Conservation (phyloP, 1,140 invertebrate species). For the Triops longicaudatus region DNA sequence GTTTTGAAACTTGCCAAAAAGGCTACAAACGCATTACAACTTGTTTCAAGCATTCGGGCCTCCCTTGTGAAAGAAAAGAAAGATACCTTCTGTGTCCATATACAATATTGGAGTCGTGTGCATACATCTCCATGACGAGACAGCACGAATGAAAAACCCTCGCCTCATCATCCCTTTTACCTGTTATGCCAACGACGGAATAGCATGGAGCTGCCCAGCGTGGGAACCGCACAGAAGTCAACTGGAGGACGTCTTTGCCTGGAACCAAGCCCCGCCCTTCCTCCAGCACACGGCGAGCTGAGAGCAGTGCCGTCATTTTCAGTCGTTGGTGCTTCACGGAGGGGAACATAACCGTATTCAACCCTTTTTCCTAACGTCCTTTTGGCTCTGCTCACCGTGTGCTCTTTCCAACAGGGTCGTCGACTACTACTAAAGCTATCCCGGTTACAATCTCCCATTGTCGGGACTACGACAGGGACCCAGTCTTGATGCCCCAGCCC, state of each 20-base stretch:
- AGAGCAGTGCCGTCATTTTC: neutral
- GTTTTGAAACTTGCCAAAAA: neutral
- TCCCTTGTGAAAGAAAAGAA: neutral
- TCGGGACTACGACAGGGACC: neutral
- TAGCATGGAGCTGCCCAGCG: neutral
- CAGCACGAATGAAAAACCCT: slow-evolving; percentile 10
- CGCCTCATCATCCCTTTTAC: slow-evolving; percentile 5
- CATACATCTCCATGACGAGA: slow-evolving; percentile 6
- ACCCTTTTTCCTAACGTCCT: neutral
- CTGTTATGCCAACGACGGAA: slow-evolving; percentile 6
- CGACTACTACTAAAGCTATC: too few relatives aligned
- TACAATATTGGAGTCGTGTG: slow-evolving; percentile 10
- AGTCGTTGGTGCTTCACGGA: neutral
- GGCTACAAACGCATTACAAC: neutral
- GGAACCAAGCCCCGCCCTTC: neutral
- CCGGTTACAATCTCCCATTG: neutral
- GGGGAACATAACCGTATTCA: neutral
- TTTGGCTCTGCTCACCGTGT: neutral
- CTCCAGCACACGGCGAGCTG: neutral
- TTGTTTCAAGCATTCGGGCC: neutral
- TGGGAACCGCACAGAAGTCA: slow-evolving; percentile 5
- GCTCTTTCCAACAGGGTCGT: neutral
- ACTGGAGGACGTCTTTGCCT: neutral
- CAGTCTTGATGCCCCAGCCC: neutral
- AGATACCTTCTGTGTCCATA: slow-evolving; percentile 1